Percentiles rank a stretch among this genome's conserved stretches.
Evolutionary conservation across 1,140 invertebrate species (phyloP).

Genomic region (Potamilus streckersoni): DNA sequence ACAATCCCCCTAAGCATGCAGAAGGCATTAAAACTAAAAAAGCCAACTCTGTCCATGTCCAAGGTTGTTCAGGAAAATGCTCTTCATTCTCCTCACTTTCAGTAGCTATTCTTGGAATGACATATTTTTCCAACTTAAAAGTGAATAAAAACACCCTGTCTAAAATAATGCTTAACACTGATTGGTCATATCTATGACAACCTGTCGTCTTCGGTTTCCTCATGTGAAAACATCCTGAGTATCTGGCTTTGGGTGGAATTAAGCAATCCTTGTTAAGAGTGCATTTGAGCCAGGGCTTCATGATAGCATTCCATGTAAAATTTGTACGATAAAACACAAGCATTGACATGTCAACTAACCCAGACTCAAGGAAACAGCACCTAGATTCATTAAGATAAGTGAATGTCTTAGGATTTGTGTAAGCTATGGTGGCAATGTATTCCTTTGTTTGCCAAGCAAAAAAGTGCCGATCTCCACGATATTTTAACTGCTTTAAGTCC

Average conservation of each 20-base stretch:
- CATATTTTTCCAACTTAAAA: slow-evolving; percentile 38
- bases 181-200: slow-evolving; percentile 59
- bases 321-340: slow-evolving; percentile 55
- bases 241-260: slow-evolving; percentile 41
- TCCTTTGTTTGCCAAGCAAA: slow-evolving; percentile 48
- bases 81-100: slow-evolving; percentile 24
- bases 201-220: slow-evolving; percentile 56
- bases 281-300: slow-evolving; percentile 61
- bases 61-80: slow-evolving; percentile 41
- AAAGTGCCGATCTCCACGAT: slow-evolving; percentile 41
- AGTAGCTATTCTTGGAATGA: slow-evolving; percentile 20
- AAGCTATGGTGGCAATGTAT: slow-evolving; percentile 39
- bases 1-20: slow-evolving; percentile 18
- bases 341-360: slow-evolving; percentile 43
- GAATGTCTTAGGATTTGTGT: slow-evolving; percentile 53
- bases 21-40: slow-evolving; percentile 26
- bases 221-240: slow-evolving; percentile 51
- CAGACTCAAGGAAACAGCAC: slow-evolving; percentile 45
- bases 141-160: slow-evolving; percentile 50
- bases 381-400: slow-evolving; percentile 46
- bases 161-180: slow-evolving; percentile 53
- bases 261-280: slow-evolving; percentile 51
- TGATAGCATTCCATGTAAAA: slow-evolving; percentile 43
- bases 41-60: slow-evolving; percentile 37
- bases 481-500: slow-evolving; percentile 43